Conservation (phyloP, 2,888 invertebrate species). For the Nephrocerus scutellatus region DNA sequence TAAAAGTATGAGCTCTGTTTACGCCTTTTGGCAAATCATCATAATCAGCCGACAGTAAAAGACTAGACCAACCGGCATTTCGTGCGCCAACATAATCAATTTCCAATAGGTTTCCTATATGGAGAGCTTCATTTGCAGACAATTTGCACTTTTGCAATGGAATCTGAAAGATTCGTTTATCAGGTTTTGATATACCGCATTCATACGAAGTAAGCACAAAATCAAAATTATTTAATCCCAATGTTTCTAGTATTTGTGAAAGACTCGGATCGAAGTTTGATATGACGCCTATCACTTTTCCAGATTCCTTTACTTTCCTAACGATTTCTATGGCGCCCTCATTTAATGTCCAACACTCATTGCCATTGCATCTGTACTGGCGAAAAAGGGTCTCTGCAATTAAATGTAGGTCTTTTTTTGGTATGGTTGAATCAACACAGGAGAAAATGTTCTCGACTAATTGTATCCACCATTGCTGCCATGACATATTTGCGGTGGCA, state of each 20-base stretch:
- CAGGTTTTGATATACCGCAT: constrained; percentile 50
- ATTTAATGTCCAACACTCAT: constrained; percentile 63
- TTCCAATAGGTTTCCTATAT: constrained; percentile 71
- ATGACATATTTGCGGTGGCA: constrained; percentile 54
- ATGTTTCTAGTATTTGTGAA: constrained; percentile 59
- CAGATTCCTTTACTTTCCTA: constrained; percentile 47
- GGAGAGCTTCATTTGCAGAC: constrained; percentile 60
- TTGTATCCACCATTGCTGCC: constrained; percentile 76
- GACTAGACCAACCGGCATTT: constrained; percentile 49
- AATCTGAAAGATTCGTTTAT: constrained; percentile 34
- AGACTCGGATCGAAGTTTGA: constrained; percentile 87
- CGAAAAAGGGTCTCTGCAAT: constrained; percentile 58
- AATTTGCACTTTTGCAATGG: constrained; percentile 52
- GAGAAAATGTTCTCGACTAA: constrained; percentile 36
- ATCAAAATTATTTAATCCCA: constrained; percentile 59
- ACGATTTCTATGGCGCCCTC: constrained; percentile 56
- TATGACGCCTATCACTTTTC: constrained; percentile 62
- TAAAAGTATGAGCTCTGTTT: constrained; percentile 24
- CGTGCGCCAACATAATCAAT: constrained; percentile 74
- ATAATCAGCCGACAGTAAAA: constrained; percentile 26
- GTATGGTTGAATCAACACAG: constrained; percentile 27
- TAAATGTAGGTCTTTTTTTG: constrained; percentile 23
- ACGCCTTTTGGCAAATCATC: constrained; percentile 11
- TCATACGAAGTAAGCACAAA: constrained; percentile 77
- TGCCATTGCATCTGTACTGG: constrained; percentile 61